Percentiles rank a stretch among this genome's conserved stretches.
Evolutionary conservation across 2,113 vertebrate species (phyloP).

Genomic region (Saguinus midas): DNA sequence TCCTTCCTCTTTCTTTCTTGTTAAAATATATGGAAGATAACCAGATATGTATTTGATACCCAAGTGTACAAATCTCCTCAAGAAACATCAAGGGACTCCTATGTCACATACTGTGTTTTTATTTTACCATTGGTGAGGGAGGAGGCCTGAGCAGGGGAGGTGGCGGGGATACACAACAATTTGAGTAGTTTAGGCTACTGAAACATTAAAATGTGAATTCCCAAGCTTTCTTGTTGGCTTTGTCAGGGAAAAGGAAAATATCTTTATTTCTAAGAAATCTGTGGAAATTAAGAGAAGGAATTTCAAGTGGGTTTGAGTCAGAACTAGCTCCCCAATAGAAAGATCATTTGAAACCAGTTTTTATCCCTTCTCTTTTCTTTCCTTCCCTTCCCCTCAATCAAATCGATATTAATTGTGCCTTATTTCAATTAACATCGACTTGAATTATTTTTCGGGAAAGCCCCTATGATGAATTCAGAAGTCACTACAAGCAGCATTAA

Average conservation of each 20-base stretch:
- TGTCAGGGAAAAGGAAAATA: constrained; percentile 63
- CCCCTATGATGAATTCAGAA: constrained; percentile 80
- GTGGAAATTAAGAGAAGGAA: constrained; percentile 71
- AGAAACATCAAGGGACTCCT: constrained; percentile 71
- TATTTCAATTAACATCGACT: constrained; percentile 93
- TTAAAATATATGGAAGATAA: constrained; percentile 76
- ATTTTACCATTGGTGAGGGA: constrained; percentile 76
- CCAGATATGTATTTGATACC: constrained; percentile 78
- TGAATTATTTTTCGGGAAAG: constrained; percentile 88
- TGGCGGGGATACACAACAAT: constrained; percentile 47
- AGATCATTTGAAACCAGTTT: constrained; percentile 85
- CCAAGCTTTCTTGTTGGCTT: constrained; percentile 78
- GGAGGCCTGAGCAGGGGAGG: not conserved
- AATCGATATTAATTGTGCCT: constrained; percentile 97
- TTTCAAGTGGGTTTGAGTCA: constrained; percentile 74
- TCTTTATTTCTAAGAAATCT: constrained; percentile 72
- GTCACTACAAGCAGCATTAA: constrained; percentile 86
- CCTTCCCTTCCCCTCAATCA: constrained; percentile 81
- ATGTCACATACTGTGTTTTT: constrained; percentile 74
- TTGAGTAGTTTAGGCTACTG: constrained; percentile 86
- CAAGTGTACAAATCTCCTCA: constrained; percentile 69
- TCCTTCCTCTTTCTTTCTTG: constrained; percentile 64
- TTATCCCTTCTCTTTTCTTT: constrained; percentile 46
- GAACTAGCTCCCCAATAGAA: constrained; percentile 83
- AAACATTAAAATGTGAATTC: constrained; percentile 86